These are phyloP conservation scores for Habropoda laboriosa DNA, from an alignment of 1,140 invertebrate species.

Conservation along the genomic window DNA sequence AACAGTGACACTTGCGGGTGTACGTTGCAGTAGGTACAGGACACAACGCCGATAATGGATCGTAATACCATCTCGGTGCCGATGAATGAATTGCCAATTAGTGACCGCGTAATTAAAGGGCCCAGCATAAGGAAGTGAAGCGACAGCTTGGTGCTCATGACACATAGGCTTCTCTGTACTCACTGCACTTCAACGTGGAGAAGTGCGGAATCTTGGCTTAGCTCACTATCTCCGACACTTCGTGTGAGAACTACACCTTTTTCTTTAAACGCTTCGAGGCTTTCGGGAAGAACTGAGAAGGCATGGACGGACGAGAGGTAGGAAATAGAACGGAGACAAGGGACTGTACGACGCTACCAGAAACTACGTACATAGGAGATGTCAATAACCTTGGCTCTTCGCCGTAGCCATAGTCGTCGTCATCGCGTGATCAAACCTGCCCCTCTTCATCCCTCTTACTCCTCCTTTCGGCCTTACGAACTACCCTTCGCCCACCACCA, in stretches of 20 bases:
- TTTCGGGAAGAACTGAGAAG: not conserved
- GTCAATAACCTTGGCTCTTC: slow-evolving; percentile 74
- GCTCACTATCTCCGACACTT: not conserved
- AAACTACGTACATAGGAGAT: slow-evolving; percentile 49
- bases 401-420: slow-evolving; percentile 71
- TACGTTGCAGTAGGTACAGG: not conserved
- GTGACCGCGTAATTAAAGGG: slow-evolving; percentile 37
- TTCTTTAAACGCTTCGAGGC: not conserved
- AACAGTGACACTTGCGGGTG: not conserved
- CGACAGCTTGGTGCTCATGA: not conserved
- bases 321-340: not conserved
- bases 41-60: not conserved
- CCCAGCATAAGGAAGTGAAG: not conserved
- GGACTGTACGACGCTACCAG: not conserved
- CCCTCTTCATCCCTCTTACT: slow-evolving; percentile 40
- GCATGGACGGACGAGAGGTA: not conserved
- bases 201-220: not conserved
- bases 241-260: slow-evolving; percentile 5
- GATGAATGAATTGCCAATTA: slow-evolving; percentile 52
- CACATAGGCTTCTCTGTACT: slow-evolving; percentile 6
- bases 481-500: slow-evolving; percentile 65
- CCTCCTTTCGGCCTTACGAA: slow-evolving; percentile 55
- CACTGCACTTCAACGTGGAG: not conserved
- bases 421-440: slow-evolving; percentile 75
- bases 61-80: slow-evolving; percentile 7